These are phyloP conservation scores for Congeria kusceri DNA, from an alignment of 2,888 invertebrate genomes.

Conservation along the genomic window DNA sequence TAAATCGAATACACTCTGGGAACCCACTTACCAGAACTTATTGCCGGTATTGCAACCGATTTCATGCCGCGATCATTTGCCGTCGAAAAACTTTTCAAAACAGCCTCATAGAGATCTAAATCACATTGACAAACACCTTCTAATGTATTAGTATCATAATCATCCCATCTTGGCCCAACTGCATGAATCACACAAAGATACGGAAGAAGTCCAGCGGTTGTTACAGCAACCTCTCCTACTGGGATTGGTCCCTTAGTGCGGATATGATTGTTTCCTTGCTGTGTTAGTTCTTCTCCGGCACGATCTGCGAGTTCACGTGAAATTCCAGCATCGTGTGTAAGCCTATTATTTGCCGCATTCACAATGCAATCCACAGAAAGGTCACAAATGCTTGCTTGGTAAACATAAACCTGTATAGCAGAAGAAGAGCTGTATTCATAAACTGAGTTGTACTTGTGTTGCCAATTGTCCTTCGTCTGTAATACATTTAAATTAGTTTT, in stretches of 20 bases:
- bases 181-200: conserved; percentile 43
- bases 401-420: conserved; percentile 39
- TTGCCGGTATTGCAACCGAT: conserved; percentile 25
- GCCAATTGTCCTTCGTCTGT: too few relatives aligned
- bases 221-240: conserved; percentile 25
- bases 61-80: not conserved
- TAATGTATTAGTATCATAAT: too few relatives aligned
- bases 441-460: too few relatives aligned
- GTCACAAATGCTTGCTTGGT: conserved; percentile 36
- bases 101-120: conserved; percentile 1
- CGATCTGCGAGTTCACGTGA: conserved; percentile 39
- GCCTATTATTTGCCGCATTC: conserved; percentile 52
- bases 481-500: too few relatives aligned
- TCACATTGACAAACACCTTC: conserved; percentile 8
- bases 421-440: conserved; percentile 16
- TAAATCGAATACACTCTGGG: too few relatives aligned
- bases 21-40: conserved; percentile 37
- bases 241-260: conserved; percentile 18
- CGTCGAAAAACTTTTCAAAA: not conserved
- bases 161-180: too few relatives aligned
- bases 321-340: conserved; percentile 52
- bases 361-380: conserved; percentile 54
- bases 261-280: conserved; percentile 32
- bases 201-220: conserved; percentile 40
- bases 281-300: conserved; percentile 38